phyloP scores from a whole-genome alignment of 2,797 vertebrate species.

The Arnoldichthys spilopterus region DNA sequence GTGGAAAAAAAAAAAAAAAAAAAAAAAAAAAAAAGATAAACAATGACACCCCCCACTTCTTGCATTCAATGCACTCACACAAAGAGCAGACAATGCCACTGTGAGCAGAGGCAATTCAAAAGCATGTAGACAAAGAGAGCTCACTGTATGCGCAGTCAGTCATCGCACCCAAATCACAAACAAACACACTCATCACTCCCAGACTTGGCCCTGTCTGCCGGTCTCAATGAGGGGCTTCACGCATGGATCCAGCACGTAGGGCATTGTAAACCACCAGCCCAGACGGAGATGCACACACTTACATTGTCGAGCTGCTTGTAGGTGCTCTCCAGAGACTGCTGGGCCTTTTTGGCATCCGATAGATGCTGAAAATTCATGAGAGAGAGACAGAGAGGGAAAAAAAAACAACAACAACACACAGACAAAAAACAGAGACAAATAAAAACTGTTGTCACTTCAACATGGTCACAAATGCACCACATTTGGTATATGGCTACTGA shows the following conservation, averaged over 20 bases:
- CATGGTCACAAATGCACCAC: conserved; percentile 56
- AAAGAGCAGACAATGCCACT: conserved; percentile 6
- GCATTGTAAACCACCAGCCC: background rate
- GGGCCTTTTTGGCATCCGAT: conserved; percentile 86
- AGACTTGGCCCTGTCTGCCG: conserved; percentile 1
- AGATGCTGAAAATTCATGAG: conserved; percentile 76
- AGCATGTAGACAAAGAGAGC: conserved; percentile 34
- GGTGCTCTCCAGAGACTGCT: conserved; percentile 86
- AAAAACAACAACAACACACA: too few relatives aligned
- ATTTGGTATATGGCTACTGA: conserved; percentile 15
- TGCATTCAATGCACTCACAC: conserved; percentile 15
- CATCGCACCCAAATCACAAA: conserved; percentile 40
- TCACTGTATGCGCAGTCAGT: conserved; percentile 26
- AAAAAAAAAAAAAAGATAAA: conserved; percentile 35
- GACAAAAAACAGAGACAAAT: conserved; percentile 59
- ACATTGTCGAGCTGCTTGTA: conserved; percentile 89
- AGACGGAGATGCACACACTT: conserved; percentile 64
- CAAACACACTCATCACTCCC: conserved; percentile 8
- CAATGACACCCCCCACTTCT: conserved; percentile 7
- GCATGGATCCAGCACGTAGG: background rate
- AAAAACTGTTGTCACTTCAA: conserved; percentile 33
- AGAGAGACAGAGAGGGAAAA: conserved; percentile 31
- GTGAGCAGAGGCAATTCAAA: conserved; percentile 7
- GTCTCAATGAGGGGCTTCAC: conserved; percentile 7
- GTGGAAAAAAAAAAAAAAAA: too few relatives aligned